Base-by-base conservation (phyloP, 2,113 vertebrate genomes). In the Cochlearius cochlearius region DNA sequence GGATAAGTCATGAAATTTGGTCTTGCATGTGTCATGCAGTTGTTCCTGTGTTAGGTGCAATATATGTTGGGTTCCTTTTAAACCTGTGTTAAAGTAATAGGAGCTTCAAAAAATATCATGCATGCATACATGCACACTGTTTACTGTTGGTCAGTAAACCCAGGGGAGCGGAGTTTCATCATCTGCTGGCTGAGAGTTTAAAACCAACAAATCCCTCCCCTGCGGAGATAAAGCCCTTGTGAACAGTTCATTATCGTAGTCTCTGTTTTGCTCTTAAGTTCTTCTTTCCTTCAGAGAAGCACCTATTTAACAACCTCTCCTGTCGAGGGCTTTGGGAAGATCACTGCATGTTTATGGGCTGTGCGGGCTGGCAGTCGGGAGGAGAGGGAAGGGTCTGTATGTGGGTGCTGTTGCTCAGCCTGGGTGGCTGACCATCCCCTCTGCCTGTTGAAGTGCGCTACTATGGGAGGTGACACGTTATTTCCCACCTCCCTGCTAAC, bases 211-310 rank as follows among this genome's bases (percentile, higher is more conserved):
- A 96, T 96, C 79, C 86, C 43, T 96, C 72, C 69, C 58, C 73
- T 88, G 85, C 0, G 7, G 95, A 97, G 86, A 77, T 90, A 80
- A 96, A 95, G 58, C 93, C 81, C 78, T 91, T 77, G 88, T 39
- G 92, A 96, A 7, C 52, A 62, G 62, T 80, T 97, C 72, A 85
- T 97, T 96, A 95, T 91, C 75, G 39, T 66, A 32, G 91, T 14
- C 43, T 75, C 88, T 96, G 62, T 74, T 96, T 90, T 92, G 58
- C 66, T 92, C 49, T 81, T n/a, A 49, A 58, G 50, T 22, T 83
- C 59, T 49, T 41, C 72, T 69, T 92, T 41, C 47, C 64, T 88
- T 94, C 56, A 52, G 77, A 68, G 80, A 84, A 56, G 73, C 64
- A 55, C 76, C 59, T 63, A 2, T 72, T 94, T 86, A 66, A 79